Evolutionary conservation across 2,888 invertebrate species (phyloP), one percentile per base, ranked within the genome.

Genomic region (Hirtodrosophila alboralis): DNA sequence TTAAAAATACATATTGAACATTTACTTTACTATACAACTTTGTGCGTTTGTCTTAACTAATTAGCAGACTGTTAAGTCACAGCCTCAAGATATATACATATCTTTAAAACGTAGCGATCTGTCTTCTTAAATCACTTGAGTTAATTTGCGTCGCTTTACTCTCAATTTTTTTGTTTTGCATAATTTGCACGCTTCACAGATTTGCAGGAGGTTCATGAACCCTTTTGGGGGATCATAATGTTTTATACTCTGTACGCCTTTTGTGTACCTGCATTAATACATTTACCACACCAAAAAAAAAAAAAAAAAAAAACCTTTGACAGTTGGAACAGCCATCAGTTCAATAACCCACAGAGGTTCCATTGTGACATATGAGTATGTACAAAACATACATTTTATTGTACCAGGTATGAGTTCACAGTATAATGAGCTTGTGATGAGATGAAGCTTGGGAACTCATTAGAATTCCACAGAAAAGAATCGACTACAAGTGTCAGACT

Each of bases 141-240:
- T 63, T 52, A 56, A 71, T 63, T 56, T 47, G 57, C 53, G 48
- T 60, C 43, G 61, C 41, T 43, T 51, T 58, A 47, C 38, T 38
- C 36, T 36, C 16, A 34, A 51, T 30, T 14, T 40, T 28, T 36
- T 38, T 23, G 48, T 65, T 70, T 77, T 79, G 85, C 83, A 77
- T 79, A 70, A 81, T 73, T 81, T 84, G 61, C 75, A 79, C 85
- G 83, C 78, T 74, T 81, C 67, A 58, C 27, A 70, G 75, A 67
- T 56, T 74, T 62, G 40, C 49, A 44, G 41, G 51, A 65, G 74
- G 73, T 66, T 57, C 49, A 53, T 70, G 57, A 72, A 72, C 73
- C 61, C 67, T 73, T 71, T 33, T 47, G 48, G 48, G 37, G 33
- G 34, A 47, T 49, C 48, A 23, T 36, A 44, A 48, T 33, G 14